Conservation (phyloP, 2,888 invertebrate genomes). For the Lissonota sp. region DNA sequence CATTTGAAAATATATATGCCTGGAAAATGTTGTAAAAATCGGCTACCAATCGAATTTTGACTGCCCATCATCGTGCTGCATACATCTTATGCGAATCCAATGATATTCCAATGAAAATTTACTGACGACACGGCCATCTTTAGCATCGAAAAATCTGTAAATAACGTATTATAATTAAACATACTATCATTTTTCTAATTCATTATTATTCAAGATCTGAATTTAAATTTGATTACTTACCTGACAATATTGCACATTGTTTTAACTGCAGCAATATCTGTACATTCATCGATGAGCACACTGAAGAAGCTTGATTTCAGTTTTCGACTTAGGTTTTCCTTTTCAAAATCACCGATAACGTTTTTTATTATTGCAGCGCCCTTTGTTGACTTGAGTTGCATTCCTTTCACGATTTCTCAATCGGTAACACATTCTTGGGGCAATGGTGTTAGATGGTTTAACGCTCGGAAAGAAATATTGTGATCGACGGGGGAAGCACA, state of each 20-base stretch:
- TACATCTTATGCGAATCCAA: conserved; percentile 68
- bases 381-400: conserved; percentile 69
- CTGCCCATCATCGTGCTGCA: conserved; percentile 69
- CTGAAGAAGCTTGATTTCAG: conserved; percentile 66
- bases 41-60: conserved; percentile 68
- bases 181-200: background rate
- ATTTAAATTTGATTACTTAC: conserved; percentile 46
- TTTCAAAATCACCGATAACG: conserved; percentile 67
- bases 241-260: conserved; percentile 62
- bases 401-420: conserved; percentile 66
- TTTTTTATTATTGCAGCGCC: conserved; percentile 67
- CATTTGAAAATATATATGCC: conserved; percentile 54
- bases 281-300: conserved; percentile 67
- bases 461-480: conserved; percentile 27
- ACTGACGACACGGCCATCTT: conserved; percentile 20
- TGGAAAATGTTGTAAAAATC: conserved; percentile 62
- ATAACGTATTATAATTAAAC: conserved; percentile 14
- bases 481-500: conserved; percentile 47
- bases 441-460: conserved; percentile 51
- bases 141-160: conserved; percentile 25
- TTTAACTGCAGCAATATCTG: conserved; percentile 63
- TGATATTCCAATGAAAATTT: conserved; percentile 64
- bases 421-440: conserved; percentile 69
- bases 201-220: background rate
- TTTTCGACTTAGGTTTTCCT: conserved; percentile 64